Conservation (phyloP, 1,140 invertebrate genomes). For the Drosophila repletoides region DNA sequence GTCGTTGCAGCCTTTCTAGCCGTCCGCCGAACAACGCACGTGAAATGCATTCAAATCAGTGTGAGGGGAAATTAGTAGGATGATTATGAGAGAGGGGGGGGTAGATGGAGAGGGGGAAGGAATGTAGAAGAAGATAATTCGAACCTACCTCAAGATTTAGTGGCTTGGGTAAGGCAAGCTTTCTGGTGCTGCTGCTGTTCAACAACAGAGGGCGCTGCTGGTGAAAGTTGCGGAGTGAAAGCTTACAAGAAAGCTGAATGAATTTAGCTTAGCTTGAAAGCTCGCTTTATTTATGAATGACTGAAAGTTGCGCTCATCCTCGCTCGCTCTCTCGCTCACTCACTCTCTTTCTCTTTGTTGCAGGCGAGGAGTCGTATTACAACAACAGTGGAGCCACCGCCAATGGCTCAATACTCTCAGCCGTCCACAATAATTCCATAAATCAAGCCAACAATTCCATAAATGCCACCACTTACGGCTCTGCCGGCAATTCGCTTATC, state of each 20-base stretch:
- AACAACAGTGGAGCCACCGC: conserved; percentile 61
- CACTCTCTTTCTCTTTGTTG: neutral
- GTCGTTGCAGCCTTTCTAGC: conserved; percentile 27
- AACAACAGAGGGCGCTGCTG: conserved; percentile 46
- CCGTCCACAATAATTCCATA: conserved; percentile 82
- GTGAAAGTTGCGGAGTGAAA: conserved; percentile 31
- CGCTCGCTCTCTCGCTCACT: neutral
- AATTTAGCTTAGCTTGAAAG: conserved; percentile 10
- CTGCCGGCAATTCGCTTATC: conserved; percentile 57
- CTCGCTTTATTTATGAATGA: conserved; percentile 61
- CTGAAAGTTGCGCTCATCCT: neutral
- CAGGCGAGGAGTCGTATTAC: conserved; percentile 80
- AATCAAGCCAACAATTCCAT: conserved; percentile 78
- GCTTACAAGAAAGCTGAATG: conserved; percentile 41
- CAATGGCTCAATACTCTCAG: conserved; percentile 75
- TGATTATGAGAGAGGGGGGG: neutral
- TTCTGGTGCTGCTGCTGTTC: neutral
- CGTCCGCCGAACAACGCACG: conserved; percentile 32
- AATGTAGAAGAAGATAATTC: neutral
- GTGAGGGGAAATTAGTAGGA: neutral
- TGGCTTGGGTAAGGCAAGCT: conserved; percentile 40
- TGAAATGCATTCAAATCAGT: conserved; percentile 64
- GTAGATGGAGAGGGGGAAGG: neutral
- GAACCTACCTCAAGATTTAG: conserved; percentile 63
- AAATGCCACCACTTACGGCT: conserved; percentile 71